phyloP scores from a whole-genome alignment of 2,113 vertebrate genomes.

The Suncus etruscus region DNA sequence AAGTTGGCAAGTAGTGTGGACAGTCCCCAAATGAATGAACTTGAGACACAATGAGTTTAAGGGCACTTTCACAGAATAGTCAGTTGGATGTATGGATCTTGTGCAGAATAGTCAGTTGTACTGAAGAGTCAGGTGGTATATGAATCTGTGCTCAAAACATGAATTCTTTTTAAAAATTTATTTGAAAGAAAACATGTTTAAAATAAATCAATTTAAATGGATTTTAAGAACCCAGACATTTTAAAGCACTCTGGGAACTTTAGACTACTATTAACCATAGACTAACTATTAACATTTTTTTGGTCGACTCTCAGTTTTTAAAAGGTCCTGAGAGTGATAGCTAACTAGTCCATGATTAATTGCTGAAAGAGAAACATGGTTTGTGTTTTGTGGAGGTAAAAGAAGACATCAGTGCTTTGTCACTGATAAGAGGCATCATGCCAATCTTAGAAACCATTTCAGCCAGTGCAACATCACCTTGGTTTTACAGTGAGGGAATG shows the following conservation, averaged over 20 bases:
- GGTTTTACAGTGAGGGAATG: slow-evolving; percentile 5
- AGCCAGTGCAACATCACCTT: slow-evolving; percentile 24
- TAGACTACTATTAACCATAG: neutral
- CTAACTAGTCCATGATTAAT: slow-evolving; percentile 57
- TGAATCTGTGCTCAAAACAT: neutral
- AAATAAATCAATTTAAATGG: neutral
- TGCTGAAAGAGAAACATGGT: slow-evolving; percentile 48
- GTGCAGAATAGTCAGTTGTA: neutral
- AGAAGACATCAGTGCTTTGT: slow-evolving; percentile 67
- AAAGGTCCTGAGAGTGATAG: slow-evolving; percentile 53
- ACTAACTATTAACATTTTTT: neutral
- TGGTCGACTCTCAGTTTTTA: slow-evolving; percentile 30
- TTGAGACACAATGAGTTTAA: neutral
- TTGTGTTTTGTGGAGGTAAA: slow-evolving; percentile 74
- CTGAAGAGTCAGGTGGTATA: no score
- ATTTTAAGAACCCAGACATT: slow-evolving; percentile 6
- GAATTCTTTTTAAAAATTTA: neutral
- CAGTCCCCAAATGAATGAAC: neutral
- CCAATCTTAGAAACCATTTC: slow-evolving; percentile 51
- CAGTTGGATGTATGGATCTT: no score
- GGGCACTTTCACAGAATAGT: neutral
- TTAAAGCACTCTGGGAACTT: slow-evolving; percentile 9
- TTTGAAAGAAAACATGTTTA: neutral
- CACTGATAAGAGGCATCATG: slow-evolving; percentile 9
- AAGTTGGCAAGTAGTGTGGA: neutral